Conservation (phyloP, 2,797 vertebrate species). For the Malurus leucopterus region DNA sequence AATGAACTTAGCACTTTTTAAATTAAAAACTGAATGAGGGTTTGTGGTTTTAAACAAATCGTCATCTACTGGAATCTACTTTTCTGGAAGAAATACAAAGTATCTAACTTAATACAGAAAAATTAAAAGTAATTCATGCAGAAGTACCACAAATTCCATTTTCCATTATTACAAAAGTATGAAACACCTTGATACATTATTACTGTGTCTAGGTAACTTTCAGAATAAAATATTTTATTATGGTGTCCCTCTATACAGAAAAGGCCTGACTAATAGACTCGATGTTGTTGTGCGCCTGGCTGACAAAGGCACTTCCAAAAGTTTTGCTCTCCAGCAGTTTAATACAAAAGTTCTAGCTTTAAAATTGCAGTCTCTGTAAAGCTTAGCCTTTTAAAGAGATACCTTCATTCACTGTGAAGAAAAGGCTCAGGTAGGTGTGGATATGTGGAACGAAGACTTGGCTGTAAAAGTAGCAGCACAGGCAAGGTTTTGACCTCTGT, state of each 20-base stretch:
- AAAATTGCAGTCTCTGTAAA: not conserved
- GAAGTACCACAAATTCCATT: conserved; percentile 1
- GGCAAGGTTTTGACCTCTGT: not conserved
- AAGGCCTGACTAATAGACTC: not conserved
- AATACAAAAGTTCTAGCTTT: not conserved
- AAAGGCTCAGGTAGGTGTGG: not conserved
- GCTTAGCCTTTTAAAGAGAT: not conserved
- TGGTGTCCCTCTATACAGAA: not conserved
- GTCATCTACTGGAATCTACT: not conserved
- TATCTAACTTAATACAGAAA: not conserved
- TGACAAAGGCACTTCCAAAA: not conserved
- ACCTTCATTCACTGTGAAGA: not conserved
- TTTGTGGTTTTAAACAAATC: conserved; percentile 47
- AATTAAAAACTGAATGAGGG: conserved; percentile 46
- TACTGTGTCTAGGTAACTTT: not conserved
- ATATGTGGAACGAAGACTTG: not conserved
- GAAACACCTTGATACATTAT: not conserved
- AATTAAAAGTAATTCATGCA: conserved; percentile 27
- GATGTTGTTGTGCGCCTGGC: not conserved
- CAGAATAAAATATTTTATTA: not conserved
- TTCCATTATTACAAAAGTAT: not conserved
- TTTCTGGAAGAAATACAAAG: not conserved
- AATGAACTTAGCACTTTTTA: conserved; percentile 32
- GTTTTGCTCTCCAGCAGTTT: not conserved
- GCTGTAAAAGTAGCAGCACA: not conserved